phyloP scores from a whole-genome alignment of 2,888 invertebrate genomes.

The Meliscaeva auricollis region DNA sequence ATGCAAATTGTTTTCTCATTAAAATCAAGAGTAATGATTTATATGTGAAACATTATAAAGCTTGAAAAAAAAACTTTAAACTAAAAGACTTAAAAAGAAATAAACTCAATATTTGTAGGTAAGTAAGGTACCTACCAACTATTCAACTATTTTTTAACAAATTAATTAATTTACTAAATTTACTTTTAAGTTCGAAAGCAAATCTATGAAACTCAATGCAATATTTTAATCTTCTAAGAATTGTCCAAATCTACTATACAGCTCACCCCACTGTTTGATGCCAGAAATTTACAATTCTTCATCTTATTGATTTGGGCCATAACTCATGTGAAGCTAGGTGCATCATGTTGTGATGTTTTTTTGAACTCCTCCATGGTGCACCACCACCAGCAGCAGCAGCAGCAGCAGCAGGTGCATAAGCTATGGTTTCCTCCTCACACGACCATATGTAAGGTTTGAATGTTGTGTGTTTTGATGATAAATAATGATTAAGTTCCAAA shows the following conservation, averaged over 20 bases:
- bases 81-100: no score
- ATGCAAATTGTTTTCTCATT: no score
- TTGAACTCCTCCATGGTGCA: conserved; percentile 24
- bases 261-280: conserved; percentile 6
- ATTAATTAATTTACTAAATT: no score
- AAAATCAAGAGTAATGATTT: no score
- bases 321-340: conserved; percentile 57
- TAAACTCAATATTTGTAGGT: no score
- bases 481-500: conserved; percentile 74
- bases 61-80: no score
- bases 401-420: conserved; percentile 53
- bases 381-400: not conserved
- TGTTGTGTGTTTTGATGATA: conserved; percentile 66
- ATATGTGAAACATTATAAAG: no score
- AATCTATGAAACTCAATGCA: no score
- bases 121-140: no score
- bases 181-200: not conserved
- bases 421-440: conserved; percentile 37
- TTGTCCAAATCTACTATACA: not conserved
- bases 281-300: conserved; percentile 66
- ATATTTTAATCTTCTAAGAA: not conserved
- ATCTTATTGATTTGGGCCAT: conserved; percentile 70
- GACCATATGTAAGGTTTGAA: no score
- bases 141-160: no score
- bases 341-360: conserved; percentile 30